These are phyloP conservation scores for Ectropis grisescens DNA, from an alignment of 1,140 invertebrate species.

Conservation along the genomic window DNA sequence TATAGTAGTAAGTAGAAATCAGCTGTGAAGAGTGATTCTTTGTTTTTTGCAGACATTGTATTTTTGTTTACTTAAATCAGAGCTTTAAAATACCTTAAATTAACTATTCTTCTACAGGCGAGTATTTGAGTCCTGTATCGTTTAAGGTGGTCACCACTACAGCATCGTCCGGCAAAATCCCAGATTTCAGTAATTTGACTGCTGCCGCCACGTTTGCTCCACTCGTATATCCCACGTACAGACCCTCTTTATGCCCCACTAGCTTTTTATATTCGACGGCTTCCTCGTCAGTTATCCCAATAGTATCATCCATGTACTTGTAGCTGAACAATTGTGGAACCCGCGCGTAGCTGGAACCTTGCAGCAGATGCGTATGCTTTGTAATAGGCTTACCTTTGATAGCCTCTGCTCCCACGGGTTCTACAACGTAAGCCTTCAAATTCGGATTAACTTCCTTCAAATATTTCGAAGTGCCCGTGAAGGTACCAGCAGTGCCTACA, in stretches of 20 bases:
- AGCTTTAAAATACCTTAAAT: background rate
- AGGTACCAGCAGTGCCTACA: slow-evolving; percentile 52
- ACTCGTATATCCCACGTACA: slow-evolving; percentile 57
- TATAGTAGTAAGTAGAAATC: too few species aligned
- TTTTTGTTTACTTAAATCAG: too few species aligned
- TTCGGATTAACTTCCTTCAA: slow-evolving; percentile 48
- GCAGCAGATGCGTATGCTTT: slow-evolving; percentile 50
- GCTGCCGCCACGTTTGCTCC: slow-evolving; percentile 53
- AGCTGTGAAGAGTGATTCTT: too few species aligned
- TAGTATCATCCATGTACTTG: slow-evolving; percentile 40
- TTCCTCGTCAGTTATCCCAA: slow-evolving; percentile 48
- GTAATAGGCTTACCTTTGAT: slow-evolving; percentile 44
- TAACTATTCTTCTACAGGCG: slow-evolving; percentile 23
- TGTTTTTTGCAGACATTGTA: too few species aligned
- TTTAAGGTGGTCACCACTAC: slow-evolving; percentile 52
- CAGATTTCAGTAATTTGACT: slow-evolving; percentile 43
- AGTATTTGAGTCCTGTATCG: slow-evolving; percentile 53
- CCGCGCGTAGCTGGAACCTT: slow-evolving; percentile 54
- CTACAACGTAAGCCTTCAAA: slow-evolving; percentile 40
- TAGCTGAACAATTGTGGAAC: slow-evolving; percentile 45
- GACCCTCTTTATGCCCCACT: slow-evolving; percentile 51
- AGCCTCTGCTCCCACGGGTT: slow-evolving; percentile 43
- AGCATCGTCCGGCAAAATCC: slow-evolving; percentile 32
- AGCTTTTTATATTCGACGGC: slow-evolving; percentile 42
- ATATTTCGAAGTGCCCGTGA: slow-evolving; percentile 42